A percentile compares a stretch with the other conserved stretches of the same genome.
Conservation (phyloP, 2,797 vertebrate genomes). For the Micropoecilia bifurca region DNA sequence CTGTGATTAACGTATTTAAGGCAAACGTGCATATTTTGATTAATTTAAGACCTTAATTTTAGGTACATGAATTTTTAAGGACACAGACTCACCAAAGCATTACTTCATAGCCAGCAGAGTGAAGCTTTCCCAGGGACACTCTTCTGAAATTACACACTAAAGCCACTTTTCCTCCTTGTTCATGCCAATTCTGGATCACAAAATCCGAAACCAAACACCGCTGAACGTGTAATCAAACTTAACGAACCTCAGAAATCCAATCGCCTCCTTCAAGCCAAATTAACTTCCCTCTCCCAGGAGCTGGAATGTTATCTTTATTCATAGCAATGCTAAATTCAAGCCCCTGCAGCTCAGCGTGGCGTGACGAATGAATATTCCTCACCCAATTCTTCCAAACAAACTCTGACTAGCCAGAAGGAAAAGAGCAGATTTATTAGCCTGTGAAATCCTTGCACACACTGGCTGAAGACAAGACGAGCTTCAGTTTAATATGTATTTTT, state of each 20-base stretch:
- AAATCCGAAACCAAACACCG: conserved; percentile 49
- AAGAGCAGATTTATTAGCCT: conserved; percentile 41
- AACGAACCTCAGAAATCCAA: conserved; percentile 58
- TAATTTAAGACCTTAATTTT: too few relatives aligned
- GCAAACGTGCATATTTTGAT: too few relatives aligned
- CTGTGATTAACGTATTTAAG: too few relatives aligned
- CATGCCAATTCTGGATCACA: conserved; percentile 36
- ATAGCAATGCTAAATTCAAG: conserved; percentile 62
- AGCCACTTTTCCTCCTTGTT: conserved; percentile 37
- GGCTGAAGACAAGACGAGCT: conserved; percentile 23
- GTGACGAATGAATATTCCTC: conserved; percentile 73
- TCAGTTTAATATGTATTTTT: conserved; percentile 14
- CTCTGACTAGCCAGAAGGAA: conserved; percentile 57
- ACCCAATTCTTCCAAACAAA: conserved; percentile 63
- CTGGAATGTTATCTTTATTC: conserved; percentile 63
- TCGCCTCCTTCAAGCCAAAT: conserved; percentile 49
- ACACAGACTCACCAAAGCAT: background rate
- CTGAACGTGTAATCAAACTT: conserved; percentile 60
- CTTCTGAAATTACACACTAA: conserved; percentile 34
- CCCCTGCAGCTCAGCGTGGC: conserved; percentile 49
- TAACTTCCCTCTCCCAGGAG: conserved; percentile 51
- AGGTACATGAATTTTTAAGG: too few relatives aligned
- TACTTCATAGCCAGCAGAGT: background rate
- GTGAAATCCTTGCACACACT: conserved; percentile 29
- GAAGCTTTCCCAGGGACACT: conserved; percentile 21